Conservation (phyloP, 2,888 invertebrate species). For the Galerucella pusilla region DNA sequence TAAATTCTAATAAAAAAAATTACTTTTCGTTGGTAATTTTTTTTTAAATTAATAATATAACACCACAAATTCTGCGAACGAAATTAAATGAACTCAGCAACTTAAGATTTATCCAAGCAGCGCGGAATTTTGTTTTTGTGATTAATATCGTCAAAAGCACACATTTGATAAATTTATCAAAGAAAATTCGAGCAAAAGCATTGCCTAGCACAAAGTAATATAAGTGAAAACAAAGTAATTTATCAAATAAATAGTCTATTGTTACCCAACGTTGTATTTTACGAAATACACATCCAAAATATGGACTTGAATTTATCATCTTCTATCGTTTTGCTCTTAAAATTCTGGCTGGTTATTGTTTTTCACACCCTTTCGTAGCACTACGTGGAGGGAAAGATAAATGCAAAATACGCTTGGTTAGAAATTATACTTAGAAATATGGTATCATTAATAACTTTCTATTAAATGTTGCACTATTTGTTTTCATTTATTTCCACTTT, state of each 20-base stretch:
- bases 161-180: slow-evolving; percentile 48
- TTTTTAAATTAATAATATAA: too few species aligned
- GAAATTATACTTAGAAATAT: slow-evolving; percentile 61
- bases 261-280: slow-evolving; percentile 60
- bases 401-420: slow-evolving; percentile 51
- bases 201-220: slow-evolving; percentile 56
- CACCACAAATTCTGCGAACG: not conserved
- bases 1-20: too few species aligned
- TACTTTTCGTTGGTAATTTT: too few species aligned
- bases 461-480: slow-evolving; percentile 64
- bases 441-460: slow-evolving; percentile 64
- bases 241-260: slow-evolving; percentile 66
- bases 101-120: slow-evolving; percentile 30
- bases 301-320: slow-evolving; percentile 64
- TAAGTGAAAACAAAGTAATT: slow-evolving; percentile 64
- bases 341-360: slow-evolving; percentile 57
- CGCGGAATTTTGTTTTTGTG: slow-evolving; percentile 36
- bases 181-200: slow-evolving; percentile 44
- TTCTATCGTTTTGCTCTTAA: slow-evolving; percentile 61
- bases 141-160: slow-evolving; percentile 46
- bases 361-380: slow-evolving; percentile 56
- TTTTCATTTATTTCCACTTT: slow-evolving; percentile 63
- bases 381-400: slow-evolving; percentile 46
- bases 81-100: not conserved
- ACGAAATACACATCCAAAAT: slow-evolving; percentile 61